Base-by-base conservation (phyloP, 2,797 vertebrate species). In the Philypnodon macrostomus region DNA sequence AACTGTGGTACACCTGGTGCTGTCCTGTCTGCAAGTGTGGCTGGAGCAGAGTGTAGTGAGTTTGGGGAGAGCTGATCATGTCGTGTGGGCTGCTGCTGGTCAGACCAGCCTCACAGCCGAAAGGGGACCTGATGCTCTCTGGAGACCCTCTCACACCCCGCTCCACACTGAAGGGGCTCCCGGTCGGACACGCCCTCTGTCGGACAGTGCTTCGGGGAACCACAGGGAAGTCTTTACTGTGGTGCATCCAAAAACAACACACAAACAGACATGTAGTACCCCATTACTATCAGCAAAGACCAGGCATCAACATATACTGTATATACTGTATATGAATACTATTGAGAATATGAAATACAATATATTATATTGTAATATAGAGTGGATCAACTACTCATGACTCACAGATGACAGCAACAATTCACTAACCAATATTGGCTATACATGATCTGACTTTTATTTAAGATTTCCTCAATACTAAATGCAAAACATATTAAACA, bases 161-260 rank as follows among this genome's bases (percentile, higher is more conserved):
- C 61, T 96, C 94, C 0, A 88, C 85, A 1, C 89, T 83, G 85
- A 93, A 95, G 5, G 92, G 93, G 39, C 93, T 96, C 63, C 91
- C 92, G 2, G 89, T 84, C 1, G 95, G 89, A 53, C 90, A 83
- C 24, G 90, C 87, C 67, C 93, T 94, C 46, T 95, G 96, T 49
- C 93, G 90, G 69, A 93, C 90, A 0, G 92, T 91, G 55, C 92
- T 95, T 73, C 95, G 90, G 55, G 96, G 96, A n/a, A 98, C 92
- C 56, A 98, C 93, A 0, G 96, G 96, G 64, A 94, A 98, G 76
- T 98, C 96, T 79, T 97, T 96, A 70, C 95, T 98, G 70, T 38
- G 69, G 36, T 2, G 7, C 6, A 10, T 29, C 26, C 7, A 10
- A 6, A 29, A 2, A 29, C n/a, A 44, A 44, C 14, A 44, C 24